These are phyloP conservation scores for Lagopus muta DNA, from an alignment of 2,113 vertebrate genomes.

Conservation along the genomic window DNA sequence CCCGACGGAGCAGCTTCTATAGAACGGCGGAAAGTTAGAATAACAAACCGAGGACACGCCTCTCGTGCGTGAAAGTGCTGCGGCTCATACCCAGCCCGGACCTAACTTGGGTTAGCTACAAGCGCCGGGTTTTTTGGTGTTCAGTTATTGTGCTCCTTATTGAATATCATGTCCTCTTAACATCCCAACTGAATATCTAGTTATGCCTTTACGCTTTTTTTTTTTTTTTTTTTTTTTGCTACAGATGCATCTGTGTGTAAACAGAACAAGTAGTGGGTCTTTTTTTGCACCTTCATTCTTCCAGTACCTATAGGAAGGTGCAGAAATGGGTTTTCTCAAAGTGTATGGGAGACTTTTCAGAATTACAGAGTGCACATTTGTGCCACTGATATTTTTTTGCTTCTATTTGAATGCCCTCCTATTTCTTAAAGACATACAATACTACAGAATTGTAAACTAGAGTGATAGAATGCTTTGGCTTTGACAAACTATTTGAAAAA, in stretches of 20 bases:
- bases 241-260: neutral
- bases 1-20: too few species aligned
- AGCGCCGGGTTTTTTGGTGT: neutral
- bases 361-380: neutral
- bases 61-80: neutral
- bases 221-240: neutral
- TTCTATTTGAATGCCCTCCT: neutral
- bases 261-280: neutral
- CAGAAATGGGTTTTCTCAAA: neutral
- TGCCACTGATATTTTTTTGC: neutral
- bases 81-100: neutral
- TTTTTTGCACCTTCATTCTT: neutral
- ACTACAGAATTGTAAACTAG: neutral
- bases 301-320: neutral
- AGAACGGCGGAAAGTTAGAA: neutral
- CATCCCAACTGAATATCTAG: neutral
- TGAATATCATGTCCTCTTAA: neutral
- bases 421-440: neutral
- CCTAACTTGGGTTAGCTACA: neutral
- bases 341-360: neutral
- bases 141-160: neutral
- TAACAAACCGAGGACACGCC: neutral
- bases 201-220: rapidly evolving
- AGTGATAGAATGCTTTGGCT: neutral
- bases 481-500: neutral